Base-by-base conservation (phyloP, 2,888 invertebrate genomes). In the Agrotis exclamationis region DNA sequence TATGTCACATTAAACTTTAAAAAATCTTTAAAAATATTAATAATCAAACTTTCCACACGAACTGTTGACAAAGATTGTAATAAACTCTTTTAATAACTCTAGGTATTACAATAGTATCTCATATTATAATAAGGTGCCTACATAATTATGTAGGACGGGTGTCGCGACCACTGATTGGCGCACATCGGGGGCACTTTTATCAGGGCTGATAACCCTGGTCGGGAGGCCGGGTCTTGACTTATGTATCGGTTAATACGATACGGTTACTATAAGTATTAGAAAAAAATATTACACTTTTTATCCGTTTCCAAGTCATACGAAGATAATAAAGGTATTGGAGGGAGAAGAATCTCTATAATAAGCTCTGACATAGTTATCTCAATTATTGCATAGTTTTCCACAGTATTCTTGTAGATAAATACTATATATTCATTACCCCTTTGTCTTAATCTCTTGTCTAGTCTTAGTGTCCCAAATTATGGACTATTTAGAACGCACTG, bases 211-310 rank as follows among this genome's bases (percentile, higher is more conserved):
- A 90, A 88, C 90, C 88, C 90, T 70, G 54, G 70, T 65, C 83
- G 86, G 89, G 89, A 89, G 92, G 89, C 85, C 89, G 85, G 87
- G 88, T 85, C 86, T 78, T 81, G 86, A 83, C 83, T 77, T 75
- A 70, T 69, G 65, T 73, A 77, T 80, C 71, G 67, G 58, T 70
- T 71, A 70, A 65, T 68, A 68, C 50, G 62, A 74, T 73, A 82
- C 57, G 20, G 51, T 48, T 60, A 66, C 20, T 57, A 48, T 33
- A 64, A 56, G 48, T 58, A 28, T 62, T 66, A 57, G 22, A 70
- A 70, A 71, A n/a, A 64, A 56, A 33, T 54, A 76, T 45, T 45
- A 65, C 54, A 54, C 28, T 48, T 13, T 54, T 54, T 67, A 67
- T 74, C 78, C 81, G 79, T 78, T 70, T 71, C 65, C 54, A 70